phyloP scores from a whole-genome alignment of 1,140 invertebrate genomes.

The Drosophila suzukii region DNA sequence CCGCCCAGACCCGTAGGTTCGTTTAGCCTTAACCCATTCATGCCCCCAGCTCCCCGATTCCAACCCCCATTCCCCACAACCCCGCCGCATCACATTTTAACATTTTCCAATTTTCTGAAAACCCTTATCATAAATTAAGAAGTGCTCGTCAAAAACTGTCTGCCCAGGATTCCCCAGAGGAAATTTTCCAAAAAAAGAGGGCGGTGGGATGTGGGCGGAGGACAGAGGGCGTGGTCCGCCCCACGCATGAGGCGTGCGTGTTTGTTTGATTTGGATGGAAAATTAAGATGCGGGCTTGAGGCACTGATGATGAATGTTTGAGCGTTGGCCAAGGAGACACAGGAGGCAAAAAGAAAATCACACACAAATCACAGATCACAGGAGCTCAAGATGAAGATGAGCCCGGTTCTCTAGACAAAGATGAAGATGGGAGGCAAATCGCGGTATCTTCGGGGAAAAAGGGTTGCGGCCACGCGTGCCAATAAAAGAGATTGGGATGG shows the following conservation, averaged over 20 bases:
- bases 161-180: constrained; percentile 55
- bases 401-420: constrained; percentile 1
- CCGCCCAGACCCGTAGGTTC: constrained; percentile 71
- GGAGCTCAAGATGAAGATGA: constrained; percentile 21
- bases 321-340: constrained; percentile 53
- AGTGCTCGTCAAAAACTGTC: constrained; percentile 83
- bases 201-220: neutral
- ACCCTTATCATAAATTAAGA: constrained; percentile 84
- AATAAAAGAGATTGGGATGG: neutral
- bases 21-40: constrained; percentile 49
- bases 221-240: neutral
- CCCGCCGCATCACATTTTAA: constrained; percentile 58
- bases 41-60: constrained; percentile 2
- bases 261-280: constrained; percentile 66
- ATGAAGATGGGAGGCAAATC: constrained; percentile 13
- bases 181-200: neutral
- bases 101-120: constrained; percentile 83
- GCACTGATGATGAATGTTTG: constrained; percentile 74
- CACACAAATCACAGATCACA: constrained; percentile 71
- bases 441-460: constrained; percentile 22
- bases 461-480: constrained; percentile 43
- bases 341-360: constrained; percentile 52
- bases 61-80: neutral
- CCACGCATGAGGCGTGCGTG: constrained; percentile 40
- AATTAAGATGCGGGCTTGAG: constrained; percentile 76